Percentiles rank a stretch among this genome's conserved stretches.
phyloP scores from a whole-genome alignment of 2,113 vertebrate genomes.

The Tricholaema leucomelas region DNA sequence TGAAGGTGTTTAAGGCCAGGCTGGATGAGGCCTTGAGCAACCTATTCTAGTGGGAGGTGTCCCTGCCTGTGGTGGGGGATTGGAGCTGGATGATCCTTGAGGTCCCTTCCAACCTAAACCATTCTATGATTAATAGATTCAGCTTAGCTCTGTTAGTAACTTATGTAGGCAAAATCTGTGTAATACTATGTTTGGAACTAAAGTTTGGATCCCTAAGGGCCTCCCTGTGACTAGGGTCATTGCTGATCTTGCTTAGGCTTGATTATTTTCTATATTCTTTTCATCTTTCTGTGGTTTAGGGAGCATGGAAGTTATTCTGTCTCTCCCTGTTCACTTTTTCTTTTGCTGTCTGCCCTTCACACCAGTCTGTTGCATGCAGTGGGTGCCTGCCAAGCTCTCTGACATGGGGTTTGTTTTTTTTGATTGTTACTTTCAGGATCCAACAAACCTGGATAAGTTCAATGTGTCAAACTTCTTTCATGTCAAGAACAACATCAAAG shows the following conservation, averaged over 20 bases:
- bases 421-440: slow-evolving; percentile 79
- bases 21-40: too few species aligned
- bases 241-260: background rate
- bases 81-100: too few species aligned
- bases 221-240: background rate
- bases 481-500: slow-evolving; percentile 93
- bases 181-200: background rate
- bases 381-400: background rate
- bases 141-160: background rate
- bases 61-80: too few species aligned
- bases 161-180: background rate
- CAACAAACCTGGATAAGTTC: slow-evolving; percentile 96
- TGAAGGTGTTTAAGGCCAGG: too few species aligned
- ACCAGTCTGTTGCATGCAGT: background rate
- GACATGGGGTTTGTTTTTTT: background rate
- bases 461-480: slow-evolving; percentile 96
- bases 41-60: too few species aligned
- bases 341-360: background rate
- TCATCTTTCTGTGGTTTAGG: background rate
- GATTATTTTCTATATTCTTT: background rate
- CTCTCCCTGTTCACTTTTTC: background rate
- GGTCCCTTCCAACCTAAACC: too few species aligned
- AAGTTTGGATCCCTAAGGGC: background rate
- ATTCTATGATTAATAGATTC: too few species aligned
- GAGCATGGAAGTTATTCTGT: background rate